phyloP scores from a whole-genome alignment of 2,113 vertebrate genomes.

The Corythoichthys intestinalis region DNA sequence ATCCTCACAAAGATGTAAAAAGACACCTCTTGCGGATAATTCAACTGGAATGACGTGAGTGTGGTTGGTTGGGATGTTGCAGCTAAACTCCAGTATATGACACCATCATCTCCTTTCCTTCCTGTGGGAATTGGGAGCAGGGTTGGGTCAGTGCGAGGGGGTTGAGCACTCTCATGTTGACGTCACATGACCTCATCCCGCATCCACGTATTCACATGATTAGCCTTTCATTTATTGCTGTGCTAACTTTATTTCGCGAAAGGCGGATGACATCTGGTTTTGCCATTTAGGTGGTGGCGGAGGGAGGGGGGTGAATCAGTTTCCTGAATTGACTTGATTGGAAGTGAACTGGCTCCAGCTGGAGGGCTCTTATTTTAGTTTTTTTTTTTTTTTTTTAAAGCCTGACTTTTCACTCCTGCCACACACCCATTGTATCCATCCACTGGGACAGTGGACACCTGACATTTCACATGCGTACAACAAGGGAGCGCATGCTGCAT shows the following conservation, averaged over 20 bases:
- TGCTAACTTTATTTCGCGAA: constrained; percentile 34
- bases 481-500: constrained; percentile 47
- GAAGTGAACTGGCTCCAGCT: constrained; percentile 58
- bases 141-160: background rate
- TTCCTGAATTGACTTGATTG: constrained; percentile 62
- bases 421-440: background rate
- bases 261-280: constrained; percentile 53
- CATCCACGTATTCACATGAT: constrained; percentile 15
- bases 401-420: background rate
- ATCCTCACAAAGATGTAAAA: constrained; percentile 64
- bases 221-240: constrained; percentile 1
- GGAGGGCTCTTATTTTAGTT: constrained; percentile 49
- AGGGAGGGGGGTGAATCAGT: constrained; percentile 41
- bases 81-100: constrained; percentile 2
- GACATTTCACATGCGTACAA: constrained; percentile 14
- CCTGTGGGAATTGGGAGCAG: background rate
- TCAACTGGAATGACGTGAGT: constrained; percentile 27
- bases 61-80: background rate
- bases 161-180: background rate
- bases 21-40: constrained; percentile 40
- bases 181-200: constrained; percentile 9
- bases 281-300: constrained; percentile 35
- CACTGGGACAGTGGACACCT: background rate
- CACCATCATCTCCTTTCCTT: background rate
- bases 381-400: constrained; percentile 42